Evolutionary conservation across 1,140 invertebrate genomes (phyloP), one percentile per base, ranked within the genome.

Genomic region (Drosophila lacteicornis): DNA sequence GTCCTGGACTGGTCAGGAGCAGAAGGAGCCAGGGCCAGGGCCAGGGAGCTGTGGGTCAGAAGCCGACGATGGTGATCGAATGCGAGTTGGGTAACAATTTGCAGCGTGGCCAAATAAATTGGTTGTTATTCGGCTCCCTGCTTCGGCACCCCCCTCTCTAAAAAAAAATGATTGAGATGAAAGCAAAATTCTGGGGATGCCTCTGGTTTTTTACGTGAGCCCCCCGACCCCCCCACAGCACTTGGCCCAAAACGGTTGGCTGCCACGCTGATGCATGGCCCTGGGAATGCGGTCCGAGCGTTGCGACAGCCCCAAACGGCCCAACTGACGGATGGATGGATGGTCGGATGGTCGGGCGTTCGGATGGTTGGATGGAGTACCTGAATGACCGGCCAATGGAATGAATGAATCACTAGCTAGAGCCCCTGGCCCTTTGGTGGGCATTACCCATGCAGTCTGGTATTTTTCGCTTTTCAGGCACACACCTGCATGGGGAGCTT

Each of bases 101-200:
- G 81, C 81, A 81, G 81, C 68, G 82, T 78, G 82, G 85, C 85
- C 85, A 88, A 90, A 88, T 88, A 88, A 88, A 88, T 88, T 88
- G 85, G 62, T 88, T 88, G 85, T 88, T 90, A 88, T 90, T 90
- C 83, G 60, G 61, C 59, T 63, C 74, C 68, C 46, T 15, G 45
- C 7, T 55, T n/a, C 33, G 27, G 12, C 15, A n/a, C 42, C 30
- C 11, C 11, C 27, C 43, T 19, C 57, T 40, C 45, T 47, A 59
- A 57, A 22, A 68, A 59, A 68, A 82, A 51, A 63, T 75, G 66
- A 70, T 69, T 50, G 55, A 77, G 63, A 81, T 59, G 77, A 83
- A 87, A 88, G 82, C 81, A 77, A 87, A 88, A 87, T 87, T 88
- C 87, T 68, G 82, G 82, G 84, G 62, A 70, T 77, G 80, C 84